Evolutionary conservation across 2,888 invertebrate species (phyloP), one percentile per base, ranked within the genome.

Genomic region (Aphrophora alni): DNA sequence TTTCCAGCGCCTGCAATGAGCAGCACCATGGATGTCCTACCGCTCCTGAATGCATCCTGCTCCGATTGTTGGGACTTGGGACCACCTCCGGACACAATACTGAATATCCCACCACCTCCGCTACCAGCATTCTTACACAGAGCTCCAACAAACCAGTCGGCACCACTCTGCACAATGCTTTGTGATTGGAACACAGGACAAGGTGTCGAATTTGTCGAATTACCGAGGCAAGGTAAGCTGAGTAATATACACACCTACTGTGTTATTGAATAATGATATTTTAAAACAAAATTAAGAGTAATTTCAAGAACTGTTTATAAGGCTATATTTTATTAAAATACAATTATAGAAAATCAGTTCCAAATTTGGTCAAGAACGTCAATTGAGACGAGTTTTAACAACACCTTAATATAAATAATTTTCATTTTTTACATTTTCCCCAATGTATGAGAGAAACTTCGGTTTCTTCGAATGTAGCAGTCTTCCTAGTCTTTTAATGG

Each of bases 21-120:
- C 69, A 85, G 86, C 27, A 21, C 59, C 12, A 78, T 85, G 77
- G 85, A 84, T 33, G 79, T 84, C 51, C 84, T 85, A 28, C 83
- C 85, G 78, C 84, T 86, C 81, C 86, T 87, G 83, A 87, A 87
- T 84, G 86, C 87, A 77, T 86, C 86, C 77, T 89, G 89, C 81
- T 86, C 87, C 5, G 87, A 87, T n/a, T 89, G 89, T 84, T 86
- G 84, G 77, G 87, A 91, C 69, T 88, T 93, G 83, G 94, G 93
- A 8, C 94, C 94, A 0, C 96, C 96, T 0, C 96, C 96, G 0
- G 95, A 96, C 88, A 93, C 92, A 81, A 95, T 96, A 84, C 89
- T 95, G 77, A 93, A 93, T 86, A 93, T 96, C 90, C 96, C 96
- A 8, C 96, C 96, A 69, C 96, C 96, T 0, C 96, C 96, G 0